Conservation (phyloP, 2,888 invertebrate genomes). For the Electrophaes corylata region DNA sequence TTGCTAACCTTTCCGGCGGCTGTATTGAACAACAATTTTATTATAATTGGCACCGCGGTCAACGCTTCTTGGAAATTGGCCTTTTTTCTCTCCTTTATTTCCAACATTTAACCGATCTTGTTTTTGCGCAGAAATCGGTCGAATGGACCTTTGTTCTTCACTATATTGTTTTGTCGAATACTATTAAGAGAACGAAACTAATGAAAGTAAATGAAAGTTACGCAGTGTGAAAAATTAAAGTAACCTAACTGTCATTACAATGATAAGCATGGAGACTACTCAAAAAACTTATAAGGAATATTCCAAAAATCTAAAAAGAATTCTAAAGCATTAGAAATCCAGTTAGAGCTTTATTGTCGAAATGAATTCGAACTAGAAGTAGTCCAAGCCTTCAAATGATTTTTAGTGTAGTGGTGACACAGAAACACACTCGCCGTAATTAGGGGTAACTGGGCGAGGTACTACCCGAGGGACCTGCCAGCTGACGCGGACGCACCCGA, state of each 20-base stretch:
- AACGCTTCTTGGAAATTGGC: conserved; percentile 77
- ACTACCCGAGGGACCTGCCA: conserved; percentile 59
- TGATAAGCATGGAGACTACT: too few relatives aligned
- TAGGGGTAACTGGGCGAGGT: conserved; percentile 61
- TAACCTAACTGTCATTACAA: too few relatives aligned
- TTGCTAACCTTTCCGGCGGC: conserved; percentile 69
- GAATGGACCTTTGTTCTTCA: conserved; percentile 74
- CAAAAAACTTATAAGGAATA: neutral
- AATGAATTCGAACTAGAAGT: conserved; percentile 7
- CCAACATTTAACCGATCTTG: conserved; percentile 73
- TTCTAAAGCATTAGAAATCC: neutral
- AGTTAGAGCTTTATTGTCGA: conserved; percentile 17
- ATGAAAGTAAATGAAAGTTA: conserved; percentile 61
- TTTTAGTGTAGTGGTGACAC: conserved; percentile 63
- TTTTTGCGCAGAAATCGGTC: conserved; percentile 70
- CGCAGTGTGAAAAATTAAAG: conserved; percentile 36
- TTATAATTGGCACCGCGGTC: conserved; percentile 80
- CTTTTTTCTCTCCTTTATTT: conserved; percentile 70
- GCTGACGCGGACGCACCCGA: conserved; percentile 57
- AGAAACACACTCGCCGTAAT: conserved; percentile 69
- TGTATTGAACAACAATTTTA: conserved; percentile 77
- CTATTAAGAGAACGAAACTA: conserved; percentile 57
- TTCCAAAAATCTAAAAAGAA: conserved; percentile 10
- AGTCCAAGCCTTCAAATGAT: conserved; percentile 29
- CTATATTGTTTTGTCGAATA: conserved; percentile 69